Conservation (phyloP, 2,888 invertebrate genomes). For the Onthophagus sagittarius region DNA sequence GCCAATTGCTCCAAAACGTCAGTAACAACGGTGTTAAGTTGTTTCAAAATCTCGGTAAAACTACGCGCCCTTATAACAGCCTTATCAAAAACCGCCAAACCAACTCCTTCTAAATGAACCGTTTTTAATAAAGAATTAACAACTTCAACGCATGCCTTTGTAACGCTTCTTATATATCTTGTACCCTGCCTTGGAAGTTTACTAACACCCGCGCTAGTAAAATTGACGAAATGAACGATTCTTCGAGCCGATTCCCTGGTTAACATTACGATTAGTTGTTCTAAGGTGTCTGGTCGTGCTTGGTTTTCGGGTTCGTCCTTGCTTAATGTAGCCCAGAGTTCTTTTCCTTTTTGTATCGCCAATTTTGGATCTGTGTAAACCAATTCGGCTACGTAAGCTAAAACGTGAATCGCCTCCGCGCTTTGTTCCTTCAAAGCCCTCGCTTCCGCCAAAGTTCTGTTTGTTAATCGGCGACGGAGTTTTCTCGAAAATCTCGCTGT, state of each 20-base stretch:
- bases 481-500: conserved; percentile 74
- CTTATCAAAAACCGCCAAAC: conserved; percentile 41
- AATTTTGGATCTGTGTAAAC: conserved; percentile 76
- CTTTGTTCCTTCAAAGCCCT: conserved; percentile 76
- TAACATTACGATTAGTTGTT: conserved; percentile 71
- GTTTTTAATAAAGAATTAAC: conserved; percentile 67
- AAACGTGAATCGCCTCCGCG: conserved; percentile 68
- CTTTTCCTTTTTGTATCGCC: conserved; percentile 70
- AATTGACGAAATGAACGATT: conserved; percentile 75
- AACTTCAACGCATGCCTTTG: conserved; percentile 56
- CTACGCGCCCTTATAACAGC: conserved; percentile 51
- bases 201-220: conserved; percentile 55
- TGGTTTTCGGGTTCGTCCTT: conserved; percentile 82
- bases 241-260: conserved; percentile 74
- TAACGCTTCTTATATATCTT: conserved; percentile 32
- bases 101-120: conserved; percentile 25
- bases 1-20: conserved; percentile 48
- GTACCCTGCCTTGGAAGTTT: conserved; percentile 54
- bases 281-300: conserved; percentile 71
- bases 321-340: conserved; percentile 67
- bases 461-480: conserved; percentile 70
- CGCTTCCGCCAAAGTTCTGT: conserved; percentile 74
- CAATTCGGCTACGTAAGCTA: conserved; percentile 74
- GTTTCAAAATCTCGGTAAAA: conserved; percentile 51
- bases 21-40: conserved; percentile 53